Conservation (phyloP, 2,113 vertebrate genomes). For the Ochotona princeps region DNA sequence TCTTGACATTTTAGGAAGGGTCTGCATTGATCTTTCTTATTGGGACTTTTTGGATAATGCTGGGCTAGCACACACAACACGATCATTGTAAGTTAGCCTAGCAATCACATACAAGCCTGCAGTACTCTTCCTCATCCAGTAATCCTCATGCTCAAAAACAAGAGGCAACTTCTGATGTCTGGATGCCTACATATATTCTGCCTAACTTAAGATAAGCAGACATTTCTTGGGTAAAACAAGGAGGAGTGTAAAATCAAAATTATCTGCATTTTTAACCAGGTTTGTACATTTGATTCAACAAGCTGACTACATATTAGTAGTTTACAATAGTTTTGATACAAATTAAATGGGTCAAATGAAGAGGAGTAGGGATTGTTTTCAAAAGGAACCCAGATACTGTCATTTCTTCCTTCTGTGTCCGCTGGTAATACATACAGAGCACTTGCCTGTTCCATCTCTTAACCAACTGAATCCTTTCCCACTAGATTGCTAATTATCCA, state of each 20-base stretch:
- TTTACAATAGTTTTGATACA: background rate
- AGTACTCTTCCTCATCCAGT: background rate
- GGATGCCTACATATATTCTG: background rate
- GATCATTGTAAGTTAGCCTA: background rate
- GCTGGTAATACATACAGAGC: background rate
- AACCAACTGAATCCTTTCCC: background rate
- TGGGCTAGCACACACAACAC: background rate
- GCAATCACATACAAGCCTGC: background rate
- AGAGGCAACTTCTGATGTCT: background rate
- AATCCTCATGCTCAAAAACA: background rate
- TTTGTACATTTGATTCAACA: background rate
- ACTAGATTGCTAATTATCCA: too few species aligned
- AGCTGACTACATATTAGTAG: background rate
- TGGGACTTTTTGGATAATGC: background rate
- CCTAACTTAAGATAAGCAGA: background rate
- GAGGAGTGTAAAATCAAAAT: background rate
- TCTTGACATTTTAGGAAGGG: background rate
- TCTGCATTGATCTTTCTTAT: background rate
- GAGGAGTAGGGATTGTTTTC: background rate
- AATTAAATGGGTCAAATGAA: background rate
- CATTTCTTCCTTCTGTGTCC: too few species aligned
- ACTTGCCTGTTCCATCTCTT: accelerated
- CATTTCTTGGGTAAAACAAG: background rate
- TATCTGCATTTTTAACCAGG: background rate
- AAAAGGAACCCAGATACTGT: background rate